phyloP scores from a whole-genome alignment of 2,888 invertebrate genomes.

The Rhingia campestris region DNA sequence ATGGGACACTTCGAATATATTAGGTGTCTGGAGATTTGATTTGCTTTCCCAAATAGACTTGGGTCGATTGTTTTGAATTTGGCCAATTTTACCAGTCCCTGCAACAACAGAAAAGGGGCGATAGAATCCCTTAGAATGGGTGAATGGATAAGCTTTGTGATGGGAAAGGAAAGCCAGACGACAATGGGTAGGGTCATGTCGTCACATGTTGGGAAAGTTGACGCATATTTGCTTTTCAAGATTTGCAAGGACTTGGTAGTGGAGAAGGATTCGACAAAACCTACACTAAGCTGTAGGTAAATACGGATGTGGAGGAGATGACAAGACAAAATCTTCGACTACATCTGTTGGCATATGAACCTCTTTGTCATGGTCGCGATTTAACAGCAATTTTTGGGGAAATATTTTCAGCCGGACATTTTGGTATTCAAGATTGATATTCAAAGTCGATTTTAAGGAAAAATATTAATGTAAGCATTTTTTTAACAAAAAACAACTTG shows the following conservation, averaged over 20 bases:
- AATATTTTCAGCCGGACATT: no score
- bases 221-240: slow-evolving; percentile 8
- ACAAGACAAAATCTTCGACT: no score
- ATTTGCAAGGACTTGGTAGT: slow-evolving; percentile 1
- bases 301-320: neutral
- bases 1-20: slow-evolving; percentile 3
- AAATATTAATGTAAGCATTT: no score
- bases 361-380: no score
- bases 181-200: slow-evolving; percentile 23
- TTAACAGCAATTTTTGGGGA: no score
- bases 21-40: slow-evolving; percentile 29
- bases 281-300: slow-evolving; percentile 9
- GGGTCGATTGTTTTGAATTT: slow-evolving; percentile 25
- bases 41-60: slow-evolving; percentile 13
- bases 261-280: slow-evolving; percentile 39
- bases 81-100: neutral
- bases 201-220: slow-evolving; percentile 27
- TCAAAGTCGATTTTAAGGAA: no score
- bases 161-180: slow-evolving; percentile 22
- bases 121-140: neutral
- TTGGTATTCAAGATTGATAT: no score
- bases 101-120: slow-evolving; percentile 1
- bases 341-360: no score
- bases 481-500: no score
- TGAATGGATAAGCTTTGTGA: neutral